Evolutionary conservation across 2,888 invertebrate genomes (phyloP).

Genomic region (Phytoseiulus persimilis): DNA sequence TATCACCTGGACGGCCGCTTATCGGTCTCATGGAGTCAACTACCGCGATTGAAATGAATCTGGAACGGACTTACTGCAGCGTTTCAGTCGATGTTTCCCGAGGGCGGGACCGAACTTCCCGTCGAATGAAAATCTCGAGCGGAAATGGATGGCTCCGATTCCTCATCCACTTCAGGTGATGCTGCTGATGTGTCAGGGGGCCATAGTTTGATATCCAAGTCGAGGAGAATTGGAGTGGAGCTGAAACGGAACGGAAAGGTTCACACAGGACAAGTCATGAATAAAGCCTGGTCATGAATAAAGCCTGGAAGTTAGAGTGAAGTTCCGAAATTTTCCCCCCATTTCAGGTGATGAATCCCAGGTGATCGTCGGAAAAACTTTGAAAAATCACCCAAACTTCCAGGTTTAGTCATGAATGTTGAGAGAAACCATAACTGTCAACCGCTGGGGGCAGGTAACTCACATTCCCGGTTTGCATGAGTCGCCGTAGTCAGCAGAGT

Average conservation of each 20-base stretch:
- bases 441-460: not conserved
- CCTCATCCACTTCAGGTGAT: not conserved
- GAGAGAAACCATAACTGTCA: not conserved
- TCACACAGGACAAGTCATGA: too few species aligned
- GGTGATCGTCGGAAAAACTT: too few species aligned
- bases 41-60: not conserved
- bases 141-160: not conserved
- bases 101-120: not conserved
- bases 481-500: not conserved
- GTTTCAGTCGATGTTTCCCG: not conserved
- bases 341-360: too few species aligned
- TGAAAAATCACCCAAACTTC: too few species aligned
- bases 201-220: too few species aligned
- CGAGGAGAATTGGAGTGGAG: too few species aligned
- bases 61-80: not conserved
- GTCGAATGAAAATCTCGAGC: not conserved
- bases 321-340: too few species aligned
- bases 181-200: too few species aligned
- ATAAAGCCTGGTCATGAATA: too few species aligned
- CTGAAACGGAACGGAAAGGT: too few species aligned
- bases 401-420: not conserved
- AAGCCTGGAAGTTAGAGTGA: too few species aligned
- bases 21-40: not conserved
- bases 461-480: not conserved
- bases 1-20: not conserved